phyloP scores from a whole-genome alignment of 1,140 invertebrate genomes.

The Achatina immaculata region DNA sequence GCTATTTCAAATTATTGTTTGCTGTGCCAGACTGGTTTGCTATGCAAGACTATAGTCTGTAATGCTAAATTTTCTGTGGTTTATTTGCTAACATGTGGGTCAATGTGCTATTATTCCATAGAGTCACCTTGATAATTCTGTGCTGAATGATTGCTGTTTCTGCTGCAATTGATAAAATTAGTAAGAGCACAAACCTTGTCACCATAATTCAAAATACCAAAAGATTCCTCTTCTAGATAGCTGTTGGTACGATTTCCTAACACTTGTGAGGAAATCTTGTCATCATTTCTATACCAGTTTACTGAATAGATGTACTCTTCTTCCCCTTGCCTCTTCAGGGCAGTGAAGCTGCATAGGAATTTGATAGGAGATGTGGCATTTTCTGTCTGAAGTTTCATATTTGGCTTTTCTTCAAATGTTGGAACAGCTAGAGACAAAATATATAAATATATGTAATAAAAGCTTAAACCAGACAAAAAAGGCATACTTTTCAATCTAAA shows the following conservation, averaged over 20 bases:
- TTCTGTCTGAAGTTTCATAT: constrained; percentile 7
- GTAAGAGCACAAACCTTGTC: constrained; percentile 36
- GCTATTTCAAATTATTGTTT: no score
- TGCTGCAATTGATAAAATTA: no score
- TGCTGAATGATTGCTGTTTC: no score
- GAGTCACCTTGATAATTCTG: no score
- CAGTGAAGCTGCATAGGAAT: constrained; percentile 46
- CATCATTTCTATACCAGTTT: constrained; percentile 45
- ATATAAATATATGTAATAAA: no score
- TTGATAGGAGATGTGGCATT: constrained; percentile 30
- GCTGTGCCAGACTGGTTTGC: no score
- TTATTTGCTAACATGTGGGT: no score
- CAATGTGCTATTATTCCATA: no score
- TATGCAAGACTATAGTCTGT: no score
- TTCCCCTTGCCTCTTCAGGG: constrained; percentile 1
- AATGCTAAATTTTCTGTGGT: no score
- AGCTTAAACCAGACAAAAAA: no score
- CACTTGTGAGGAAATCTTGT: background rate
- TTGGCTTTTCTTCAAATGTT: constrained; percentile 40
- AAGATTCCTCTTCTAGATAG: constrained; percentile 15
- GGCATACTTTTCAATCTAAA: no score
- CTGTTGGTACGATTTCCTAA: constrained; percentile 25
- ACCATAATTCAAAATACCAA: constrained; percentile 30
- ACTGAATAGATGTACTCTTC: constrained; percentile 47
- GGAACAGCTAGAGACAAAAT: constrained; percentile 36